Percentiles rank a stretch among this genome's conserved stretches.
Evolutionary conservation across 2,113 vertebrate species (phyloP).

Genomic region (Embiotoca jacksoni): DNA sequence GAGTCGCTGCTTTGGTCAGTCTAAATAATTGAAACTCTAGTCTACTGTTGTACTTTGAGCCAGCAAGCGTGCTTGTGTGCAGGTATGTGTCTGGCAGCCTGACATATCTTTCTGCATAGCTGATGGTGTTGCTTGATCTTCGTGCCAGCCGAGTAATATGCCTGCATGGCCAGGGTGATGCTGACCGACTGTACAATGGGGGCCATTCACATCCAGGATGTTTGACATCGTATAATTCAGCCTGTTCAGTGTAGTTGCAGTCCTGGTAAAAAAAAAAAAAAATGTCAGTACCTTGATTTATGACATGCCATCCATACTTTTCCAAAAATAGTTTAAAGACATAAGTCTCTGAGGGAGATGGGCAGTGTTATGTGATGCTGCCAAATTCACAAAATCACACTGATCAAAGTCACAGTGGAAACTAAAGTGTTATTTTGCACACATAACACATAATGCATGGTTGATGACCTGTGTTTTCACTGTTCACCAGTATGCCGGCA

Average conservation of each 20-base stretch:
- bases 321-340: constrained; percentile 15
- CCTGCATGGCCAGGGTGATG: constrained; percentile 18
- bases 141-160: constrained; percentile 35
- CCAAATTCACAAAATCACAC: constrained; percentile 7
- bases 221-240: constrained; percentile 25
- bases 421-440: not conserved
- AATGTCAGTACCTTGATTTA: not conserved
- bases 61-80: constrained; percentile 13
- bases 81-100: constrained; percentile 35
- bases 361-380: constrained; percentile 4
- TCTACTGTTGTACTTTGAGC: constrained; percentile 23
- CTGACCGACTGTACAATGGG: constrained; percentile 38
- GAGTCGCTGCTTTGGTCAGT: not conserved
- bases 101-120: constrained; percentile 45
- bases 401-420: not conserved
- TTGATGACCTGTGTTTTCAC: no score
- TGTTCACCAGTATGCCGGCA: no score
- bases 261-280: not conserved
- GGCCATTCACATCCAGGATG: constrained; percentile 27
- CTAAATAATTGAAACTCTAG: constrained; percentile 51
- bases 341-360: not conserved
- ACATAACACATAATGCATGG: no score
- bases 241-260: constrained; percentile 9
- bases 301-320: constrained; percentile 9
- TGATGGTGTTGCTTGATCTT: constrained; percentile 48